A percentile compares a stretch with the other conserved stretches of the same genome.
Evolutionary conservation across 2,797 vertebrate genomes (phyloP).

Genomic region (Pseudochirops cupreus): DNA sequence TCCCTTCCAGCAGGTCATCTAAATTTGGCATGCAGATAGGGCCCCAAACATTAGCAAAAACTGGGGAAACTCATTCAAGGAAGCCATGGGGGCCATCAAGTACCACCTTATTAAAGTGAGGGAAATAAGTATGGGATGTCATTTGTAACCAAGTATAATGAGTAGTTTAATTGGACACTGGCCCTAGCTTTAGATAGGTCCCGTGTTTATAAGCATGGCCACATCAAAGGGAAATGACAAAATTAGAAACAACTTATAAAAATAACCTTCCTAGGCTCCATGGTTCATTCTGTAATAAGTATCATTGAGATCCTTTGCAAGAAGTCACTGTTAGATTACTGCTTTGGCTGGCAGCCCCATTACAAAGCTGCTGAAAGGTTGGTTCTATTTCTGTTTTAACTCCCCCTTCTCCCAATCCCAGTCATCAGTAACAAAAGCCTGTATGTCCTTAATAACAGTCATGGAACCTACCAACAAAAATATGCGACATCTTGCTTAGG

Average conservation of each 20-base stretch:
- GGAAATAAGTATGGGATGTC: conserved; percentile 36
- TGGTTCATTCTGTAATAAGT: conserved; percentile 5
- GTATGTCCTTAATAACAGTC: not conserved
- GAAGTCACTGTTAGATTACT: not conserved
- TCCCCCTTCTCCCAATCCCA: not conserved
- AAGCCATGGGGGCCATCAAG: conserved; percentile 31
- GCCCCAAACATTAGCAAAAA: conserved; percentile 29
- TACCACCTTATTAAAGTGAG: conserved; percentile 34
- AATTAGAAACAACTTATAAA: conserved; percentile 27
- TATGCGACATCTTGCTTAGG: not conserved
- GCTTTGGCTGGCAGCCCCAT: conserved; percentile 24
- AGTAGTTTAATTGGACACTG: not conserved
- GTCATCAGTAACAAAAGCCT: not conserved
- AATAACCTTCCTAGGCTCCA: not conserved
- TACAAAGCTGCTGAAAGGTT: not conserved
- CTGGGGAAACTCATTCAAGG: conserved; percentile 18
- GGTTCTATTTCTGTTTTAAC: conserved; percentile 31
- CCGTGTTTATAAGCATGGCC: conserved; percentile 32
- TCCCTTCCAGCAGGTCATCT: conserved; percentile 16
- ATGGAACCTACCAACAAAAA: conserved; percentile 6
- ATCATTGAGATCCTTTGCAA: conserved; percentile 4
- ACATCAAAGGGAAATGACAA: conserved; percentile 5
- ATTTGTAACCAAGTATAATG: conserved; percentile 1
- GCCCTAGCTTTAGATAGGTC: not conserved
- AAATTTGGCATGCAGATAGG: conserved; percentile 39